Percentiles rank a stretch among this genome's conserved stretches.
These are phyloP conservation scores for Oreochromis aureus DNA, from an alignment of 2,113 vertebrate genomes.

Conservation along the genomic window DNA sequence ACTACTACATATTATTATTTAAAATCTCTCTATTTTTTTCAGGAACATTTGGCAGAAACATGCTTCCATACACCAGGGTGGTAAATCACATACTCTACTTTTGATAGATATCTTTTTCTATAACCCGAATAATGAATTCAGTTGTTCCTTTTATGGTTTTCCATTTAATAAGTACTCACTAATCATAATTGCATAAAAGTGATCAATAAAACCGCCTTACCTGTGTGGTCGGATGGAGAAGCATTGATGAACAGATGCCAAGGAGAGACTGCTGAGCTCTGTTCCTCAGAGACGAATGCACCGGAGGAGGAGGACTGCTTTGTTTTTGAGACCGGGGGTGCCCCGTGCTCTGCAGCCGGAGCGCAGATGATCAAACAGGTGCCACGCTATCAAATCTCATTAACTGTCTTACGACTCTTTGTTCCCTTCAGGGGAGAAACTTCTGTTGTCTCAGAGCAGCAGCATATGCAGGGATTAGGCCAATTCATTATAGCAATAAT, in stretches of 20 bases:
- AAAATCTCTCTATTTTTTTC: background rate
- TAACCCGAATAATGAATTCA: background rate
- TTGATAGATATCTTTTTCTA: background rate
- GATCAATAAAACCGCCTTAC: background rate
- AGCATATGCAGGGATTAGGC: slow-evolving; percentile 11
- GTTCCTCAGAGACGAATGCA: background rate
- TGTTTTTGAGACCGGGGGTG: background rate
- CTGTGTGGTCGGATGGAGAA: slow-evolving; percentile 16
- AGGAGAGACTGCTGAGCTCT: background rate
- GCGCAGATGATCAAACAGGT: slow-evolving; percentile 15
- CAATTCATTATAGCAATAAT: background rate
- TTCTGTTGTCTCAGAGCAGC: slow-evolving; percentile 2
- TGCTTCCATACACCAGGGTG: background rate
- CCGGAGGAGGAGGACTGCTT: background rate
- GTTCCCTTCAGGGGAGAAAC: background rate
- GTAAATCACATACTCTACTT: background rate
- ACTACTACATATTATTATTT: background rate
- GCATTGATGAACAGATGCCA: background rate
- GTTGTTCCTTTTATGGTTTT: background rate
- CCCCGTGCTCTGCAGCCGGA: background rate
- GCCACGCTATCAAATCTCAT: slow-evolving; percentile 17
- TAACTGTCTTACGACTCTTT: slow-evolving; percentile 10
- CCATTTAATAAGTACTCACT: background rate
- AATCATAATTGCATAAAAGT: background rate
- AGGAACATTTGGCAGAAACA: background rate